Evolutionary conservation across 2,888 invertebrate species (phyloP).

Genomic region (Sphaeridia pumilis): DNA sequence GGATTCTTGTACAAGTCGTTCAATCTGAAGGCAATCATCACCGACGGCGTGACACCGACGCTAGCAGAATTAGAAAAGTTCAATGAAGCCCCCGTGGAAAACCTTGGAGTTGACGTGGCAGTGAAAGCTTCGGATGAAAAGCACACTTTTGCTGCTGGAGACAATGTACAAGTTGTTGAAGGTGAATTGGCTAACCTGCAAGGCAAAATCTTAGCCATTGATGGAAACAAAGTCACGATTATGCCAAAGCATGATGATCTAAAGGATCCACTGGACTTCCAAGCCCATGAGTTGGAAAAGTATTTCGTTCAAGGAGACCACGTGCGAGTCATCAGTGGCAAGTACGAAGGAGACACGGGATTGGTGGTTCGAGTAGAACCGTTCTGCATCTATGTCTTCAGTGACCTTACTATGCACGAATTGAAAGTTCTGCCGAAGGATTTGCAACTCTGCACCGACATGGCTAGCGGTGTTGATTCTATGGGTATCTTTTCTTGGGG

Average conservation of each 20-base stretch:
- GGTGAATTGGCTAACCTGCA: constrained; percentile 95
- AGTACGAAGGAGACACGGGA: constrained; percentile 96
- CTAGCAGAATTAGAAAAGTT: constrained; percentile 89
- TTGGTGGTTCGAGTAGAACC: constrained; percentile 90
- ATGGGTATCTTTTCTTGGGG: constrained; percentile 98
- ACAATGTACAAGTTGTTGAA: constrained; percentile 92
- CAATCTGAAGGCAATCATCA: constrained; percentile 84
- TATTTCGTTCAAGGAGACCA: constrained; percentile 97
- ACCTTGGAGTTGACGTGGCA: constrained; percentile 66
- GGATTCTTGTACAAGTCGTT: constrained; percentile 93
- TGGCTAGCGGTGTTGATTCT: constrained; percentile 97
- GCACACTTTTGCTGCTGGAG: constrained; percentile 41
- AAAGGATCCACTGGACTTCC: constrained; percentile 87
- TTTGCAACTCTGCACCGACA: constrained; percentile 91
- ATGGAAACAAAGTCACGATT: constrained; percentile 91
- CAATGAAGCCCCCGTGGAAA: constrained; percentile 72
- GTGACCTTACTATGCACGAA: constrained; percentile 97
- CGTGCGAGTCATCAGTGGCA: constrained; percentile 76
- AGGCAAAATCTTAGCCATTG: constrained; percentile 89
- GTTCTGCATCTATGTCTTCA: constrained; percentile 82
- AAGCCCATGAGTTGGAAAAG: constrained; percentile 81
- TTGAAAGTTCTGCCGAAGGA: constrained; percentile 84
- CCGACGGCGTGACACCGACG: constrained; percentile 87
- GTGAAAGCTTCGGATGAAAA: constrained; percentile 46
- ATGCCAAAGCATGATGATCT: constrained; percentile 96